Base-by-base conservation (phyloP, 2,888 invertebrate species). In the Leptinotarsa peninsularis region DNA sequence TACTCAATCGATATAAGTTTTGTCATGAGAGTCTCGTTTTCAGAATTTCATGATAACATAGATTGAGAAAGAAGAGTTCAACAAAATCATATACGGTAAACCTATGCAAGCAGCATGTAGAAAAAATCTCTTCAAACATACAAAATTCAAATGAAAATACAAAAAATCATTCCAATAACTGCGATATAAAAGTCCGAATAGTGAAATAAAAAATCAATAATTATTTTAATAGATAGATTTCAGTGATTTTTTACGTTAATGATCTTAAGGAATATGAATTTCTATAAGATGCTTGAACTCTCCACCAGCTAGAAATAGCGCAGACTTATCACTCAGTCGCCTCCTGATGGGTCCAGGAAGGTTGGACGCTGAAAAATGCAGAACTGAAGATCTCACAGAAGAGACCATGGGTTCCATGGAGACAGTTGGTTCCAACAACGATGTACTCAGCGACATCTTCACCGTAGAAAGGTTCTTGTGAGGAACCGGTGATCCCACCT, bases 291-390 rank as follows among this genome's bases (percentile, higher is more conserved):
- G 33, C 1, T 2, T 33, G 50, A n/a, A 54, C 91, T 92, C 91
- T 96, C 96, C 96, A 91, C 96, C 96, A 84, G 96, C 95, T 83
- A 97, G 91, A 67, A 96, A 95, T 69, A 96, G 92, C 17, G 85
- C 86, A 73, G 95, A 95, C 89, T 97, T 97, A 88, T 97, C 97
- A 82, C 96, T 96, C 83, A 97, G 95, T 77, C 97, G 92, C 84
- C 97, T 93, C 85, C 97, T 91, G 76, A 96, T 95, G 49, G 96
- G 95, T 49, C 95, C 93, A 21, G 91, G 92, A 87, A 92, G 91
- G 84, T 91, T 92, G 43, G 91, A 88, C 78, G 90, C 90, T 43
- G 91, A 91, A 49, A 90, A 89, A 80, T 90, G 90, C 60, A 90
- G 85, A 72, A 90, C 89, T 4, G 92, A 92, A 14, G 92, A 92